These are phyloP conservation scores for Mastomys coucha DNA, from an alignment of 2,113 vertebrate genomes.

Conservation along the genomic window DNA sequence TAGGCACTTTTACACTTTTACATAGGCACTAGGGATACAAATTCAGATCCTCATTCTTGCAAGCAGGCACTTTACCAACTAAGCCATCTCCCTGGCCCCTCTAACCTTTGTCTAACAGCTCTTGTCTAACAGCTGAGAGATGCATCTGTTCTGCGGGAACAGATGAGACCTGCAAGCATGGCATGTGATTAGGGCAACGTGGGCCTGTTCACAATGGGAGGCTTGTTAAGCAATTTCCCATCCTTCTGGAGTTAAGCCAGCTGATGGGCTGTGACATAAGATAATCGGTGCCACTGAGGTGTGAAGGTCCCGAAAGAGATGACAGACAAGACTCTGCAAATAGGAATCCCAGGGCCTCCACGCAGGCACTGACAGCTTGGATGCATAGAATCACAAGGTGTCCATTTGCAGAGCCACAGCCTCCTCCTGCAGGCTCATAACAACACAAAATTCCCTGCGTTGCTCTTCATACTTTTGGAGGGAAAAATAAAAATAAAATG, in stretches of 20 bases:
- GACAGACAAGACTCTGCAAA: background rate
- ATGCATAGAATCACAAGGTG: background rate
- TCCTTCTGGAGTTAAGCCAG: slow-evolving; percentile 64
- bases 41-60: background rate
- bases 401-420: slow-evolving; percentile 67
- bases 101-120: slow-evolving; percentile 32
- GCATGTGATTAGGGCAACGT: background rate
- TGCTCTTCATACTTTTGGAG: slow-evolving; percentile 36
- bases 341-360: background rate
- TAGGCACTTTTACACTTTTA: no score
- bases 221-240: slow-evolving; percentile 71
- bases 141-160: background rate
- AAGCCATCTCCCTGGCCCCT: background rate
- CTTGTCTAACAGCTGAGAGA: slow-evolving; percentile 9
- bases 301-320: slow-evolving; percentile 58
- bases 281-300: slow-evolving; percentile 52
- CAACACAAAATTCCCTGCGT: background rate
- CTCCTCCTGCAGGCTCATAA: slow-evolving; percentile 67
- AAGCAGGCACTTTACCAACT: background rate
- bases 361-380: slow-evolving; percentile 52
- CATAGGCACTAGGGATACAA: no score
- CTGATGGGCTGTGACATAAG: slow-evolving; percentile 52
- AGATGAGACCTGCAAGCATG: slow-evolving; percentile 16
- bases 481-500: background rate
- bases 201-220: slow-evolving; percentile 35